phyloP scores from a whole-genome alignment of 1,140 invertebrate species.

The Littorina saxatilis region DNA sequence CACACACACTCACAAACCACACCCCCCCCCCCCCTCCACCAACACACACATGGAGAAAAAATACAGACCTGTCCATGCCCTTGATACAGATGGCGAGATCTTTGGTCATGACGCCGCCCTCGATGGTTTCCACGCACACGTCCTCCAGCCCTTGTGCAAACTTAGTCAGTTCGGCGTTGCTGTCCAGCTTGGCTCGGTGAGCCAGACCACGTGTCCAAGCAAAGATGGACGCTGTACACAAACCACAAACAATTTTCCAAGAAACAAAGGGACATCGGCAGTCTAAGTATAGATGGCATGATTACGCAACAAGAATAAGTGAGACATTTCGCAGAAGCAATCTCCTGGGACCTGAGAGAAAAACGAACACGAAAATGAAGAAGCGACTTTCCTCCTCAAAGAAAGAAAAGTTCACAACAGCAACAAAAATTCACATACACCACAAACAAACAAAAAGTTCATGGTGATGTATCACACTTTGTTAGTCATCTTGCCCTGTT shows the following conservation, averaged over 20 bases:
- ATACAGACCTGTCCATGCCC: conserved; percentile 78
- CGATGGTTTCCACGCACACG: conserved; percentile 96
- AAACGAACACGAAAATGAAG: too few species aligned
- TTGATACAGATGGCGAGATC: conserved; percentile 99
- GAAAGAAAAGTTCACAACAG: not conserved
- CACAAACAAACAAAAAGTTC: too few species aligned
- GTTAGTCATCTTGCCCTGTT: conserved; percentile 94
- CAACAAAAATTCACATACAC: too few species aligned
- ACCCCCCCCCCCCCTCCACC: not conserved
- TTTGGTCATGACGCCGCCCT: conserved; percentile 97
- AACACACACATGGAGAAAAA: conserved; percentile 10
- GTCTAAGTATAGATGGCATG: too few species aligned
- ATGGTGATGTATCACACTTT: not conserved
- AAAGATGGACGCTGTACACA: conserved; percentile 92
- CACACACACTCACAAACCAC: not conserved
- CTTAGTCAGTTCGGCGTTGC: conserved; percentile 84
- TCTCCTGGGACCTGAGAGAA: too few species aligned
- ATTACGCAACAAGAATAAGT: too few species aligned
- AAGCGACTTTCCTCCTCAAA: too few species aligned
- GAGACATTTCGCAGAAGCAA: too few species aligned
- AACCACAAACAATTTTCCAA: not conserved
- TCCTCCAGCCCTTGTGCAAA: conserved; percentile 91
- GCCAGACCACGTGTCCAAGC: conserved; percentile 96
- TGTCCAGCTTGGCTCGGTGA: conserved; percentile 95
- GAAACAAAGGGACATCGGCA: not conserved